Base-by-base conservation (phyloP, 2,797 vertebrate species). In the Sebastes iracundus region DNA sequence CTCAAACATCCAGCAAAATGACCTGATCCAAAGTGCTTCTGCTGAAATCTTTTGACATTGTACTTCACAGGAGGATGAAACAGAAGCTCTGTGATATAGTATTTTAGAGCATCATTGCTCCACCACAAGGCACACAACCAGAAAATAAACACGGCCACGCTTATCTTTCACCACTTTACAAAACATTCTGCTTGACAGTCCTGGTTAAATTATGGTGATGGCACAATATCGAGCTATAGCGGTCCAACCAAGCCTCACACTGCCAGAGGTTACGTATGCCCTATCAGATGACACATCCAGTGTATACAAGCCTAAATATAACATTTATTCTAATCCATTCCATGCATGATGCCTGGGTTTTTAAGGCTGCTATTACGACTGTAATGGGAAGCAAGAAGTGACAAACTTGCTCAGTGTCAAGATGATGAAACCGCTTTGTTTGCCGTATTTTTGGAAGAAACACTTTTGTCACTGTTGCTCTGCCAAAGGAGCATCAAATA, bases 211-310 rank as follows among this genome's bases (percentile, higher is more conserved):
- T 42, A 74, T 23, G 76, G 64, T 20, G 68, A 74, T 80, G 80
- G 77, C 65, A 81, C 64, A 67, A 30, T 55, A 23, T 72, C 0
- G 5, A 59, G 64, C 60, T 66, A 28, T 14, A 38, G 53, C 2
- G 11, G 53, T 87, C 83, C 80, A 82, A 82, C 55, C 10, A n/a
- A 38, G 82, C 73, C 62, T 81, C 30, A 18, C 16, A 7, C 60
- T 60, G 83, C 84, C 82, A 92, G 70, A 22, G 33, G 66, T 88
- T 84, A 83, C 74, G 52, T 85, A 79, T n/a, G 52, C 33, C 68
- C 69, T 63, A 84, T 91, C 82, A 61, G 64, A 89, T 90, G 72
- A 90, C 85, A 88, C 70, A 80, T 80, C 38, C 77, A 82, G 76
- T 82, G 68, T 85, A 86, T 58, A 79, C 80, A 83, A 74, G 71